Evolutionary conservation across 2,797 vertebrate species (phyloP).

Genomic region (Leucoraja ocellata): DNA sequence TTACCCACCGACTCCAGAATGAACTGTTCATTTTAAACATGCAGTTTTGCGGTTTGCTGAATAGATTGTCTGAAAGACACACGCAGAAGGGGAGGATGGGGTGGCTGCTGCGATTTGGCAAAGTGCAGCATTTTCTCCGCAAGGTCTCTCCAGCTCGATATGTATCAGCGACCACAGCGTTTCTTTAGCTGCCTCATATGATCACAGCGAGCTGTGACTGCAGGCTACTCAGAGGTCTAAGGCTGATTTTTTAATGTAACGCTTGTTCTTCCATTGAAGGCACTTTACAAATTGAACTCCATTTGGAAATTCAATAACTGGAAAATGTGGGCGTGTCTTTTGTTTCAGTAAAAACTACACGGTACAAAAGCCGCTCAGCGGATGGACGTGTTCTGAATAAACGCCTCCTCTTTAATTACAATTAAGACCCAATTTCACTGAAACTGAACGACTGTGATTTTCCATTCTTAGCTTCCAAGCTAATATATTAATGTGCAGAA

Average conservation of each 20-base stretch:
- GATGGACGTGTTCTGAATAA: constrained; percentile 37
- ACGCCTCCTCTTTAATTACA: not conserved
- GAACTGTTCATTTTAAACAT: constrained; percentile 11
- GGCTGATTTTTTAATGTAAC: constrained; percentile 43
- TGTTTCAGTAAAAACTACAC: constrained; percentile 53
- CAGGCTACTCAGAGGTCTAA: constrained; percentile 23
- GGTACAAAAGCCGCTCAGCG: constrained; percentile 43
- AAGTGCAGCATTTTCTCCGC: constrained; percentile 24
- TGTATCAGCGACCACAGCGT: constrained; percentile 8
- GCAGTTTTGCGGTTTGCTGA: constrained; percentile 13
- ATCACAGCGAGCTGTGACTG: constrained; percentile 28
- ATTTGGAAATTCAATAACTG: constrained; percentile 50
- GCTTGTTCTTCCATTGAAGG: constrained; percentile 51
- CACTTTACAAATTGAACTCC: constrained; percentile 47
- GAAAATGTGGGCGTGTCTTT: constrained; percentile 47
- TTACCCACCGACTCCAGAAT: not conserved
- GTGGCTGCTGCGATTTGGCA: constrained; percentile 16
- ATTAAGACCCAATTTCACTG: not conserved
- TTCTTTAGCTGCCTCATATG: not conserved
- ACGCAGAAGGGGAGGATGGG: not conserved
- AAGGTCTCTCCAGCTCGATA: constrained; percentile 24
- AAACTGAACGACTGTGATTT: not conserved
- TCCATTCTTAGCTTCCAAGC: not conserved
- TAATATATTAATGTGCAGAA: too few relatives aligned
- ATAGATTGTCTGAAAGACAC: not conserved